Evolutionary conservation across 2,888 invertebrate genomes (phyloP).

Genomic region (Cheilosia vulpina): DNA sequence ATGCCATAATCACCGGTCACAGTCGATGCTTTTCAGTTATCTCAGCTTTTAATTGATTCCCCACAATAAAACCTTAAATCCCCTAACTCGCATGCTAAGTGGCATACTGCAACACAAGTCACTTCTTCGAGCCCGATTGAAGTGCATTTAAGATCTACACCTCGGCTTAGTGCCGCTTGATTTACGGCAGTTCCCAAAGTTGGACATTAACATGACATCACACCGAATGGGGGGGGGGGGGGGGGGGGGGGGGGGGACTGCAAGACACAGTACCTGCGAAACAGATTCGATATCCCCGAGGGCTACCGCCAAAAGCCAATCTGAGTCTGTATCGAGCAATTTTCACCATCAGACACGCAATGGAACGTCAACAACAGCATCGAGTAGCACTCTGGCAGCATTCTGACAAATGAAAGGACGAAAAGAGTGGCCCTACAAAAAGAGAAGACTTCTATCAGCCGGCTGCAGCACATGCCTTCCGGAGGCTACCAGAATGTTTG

Average conservation of each 20-base stretch:
- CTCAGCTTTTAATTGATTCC: too few relatives aligned
- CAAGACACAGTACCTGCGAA: background rate
- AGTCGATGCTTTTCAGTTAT: too few relatives aligned
- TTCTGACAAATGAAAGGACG: constrained; percentile 59
- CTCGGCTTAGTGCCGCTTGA: constrained; percentile 45
- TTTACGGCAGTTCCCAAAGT: constrained; percentile 30
- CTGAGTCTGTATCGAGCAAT: constrained; percentile 38
- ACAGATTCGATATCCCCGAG: constrained; percentile 59
- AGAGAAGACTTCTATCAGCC: constrained; percentile 41
- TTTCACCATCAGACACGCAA: constrained; percentile 56
- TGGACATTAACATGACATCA: constrained; percentile 55
- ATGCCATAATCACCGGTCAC: too few relatives aligned
- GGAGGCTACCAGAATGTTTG: constrained; percentile 19
- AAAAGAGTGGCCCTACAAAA: constrained; percentile 2
- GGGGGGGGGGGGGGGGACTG: constrained; percentile 1
- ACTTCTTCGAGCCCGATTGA: constrained; percentile 4
- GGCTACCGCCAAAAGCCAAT: constrained; percentile 22
- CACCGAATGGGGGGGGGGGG: constrained; percentile 2
- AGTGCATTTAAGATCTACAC: constrained; percentile 52
- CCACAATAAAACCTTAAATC: too few relatives aligned
- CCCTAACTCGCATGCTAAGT: background rate
- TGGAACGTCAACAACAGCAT: constrained; percentile 55
- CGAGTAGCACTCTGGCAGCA: background rate
- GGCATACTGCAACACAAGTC: background rate
- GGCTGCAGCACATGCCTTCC: constrained; percentile 40